Percentiles rank a stretch among this genome's conserved stretches.
These are phyloP conservation scores for Clarias laeviceps DNA, from an alignment of 2,797 vertebrate genomes.

Conservation along the genomic window DNA sequence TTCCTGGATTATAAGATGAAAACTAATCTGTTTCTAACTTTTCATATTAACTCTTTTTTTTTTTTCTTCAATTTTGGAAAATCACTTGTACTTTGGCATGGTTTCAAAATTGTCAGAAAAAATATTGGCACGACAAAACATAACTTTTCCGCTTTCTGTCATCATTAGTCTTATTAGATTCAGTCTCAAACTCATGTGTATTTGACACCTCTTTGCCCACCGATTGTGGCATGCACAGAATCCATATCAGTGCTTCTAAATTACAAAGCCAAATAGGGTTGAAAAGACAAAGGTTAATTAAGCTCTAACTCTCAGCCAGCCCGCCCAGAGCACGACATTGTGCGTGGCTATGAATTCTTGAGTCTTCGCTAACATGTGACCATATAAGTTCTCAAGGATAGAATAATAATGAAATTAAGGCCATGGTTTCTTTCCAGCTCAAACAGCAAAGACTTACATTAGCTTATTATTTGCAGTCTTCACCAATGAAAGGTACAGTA, in stretches of 20 bases:
- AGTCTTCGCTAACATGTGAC: constrained; percentile 48
- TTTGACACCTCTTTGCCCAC: constrained; percentile 12
- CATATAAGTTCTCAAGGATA: constrained; percentile 54
- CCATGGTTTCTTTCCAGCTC: constrained; percentile 55
- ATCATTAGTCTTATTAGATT: constrained; percentile 33
- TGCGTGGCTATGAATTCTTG: constrained; percentile 62
- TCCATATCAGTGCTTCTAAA: constrained; percentile 53
- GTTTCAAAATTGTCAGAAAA: neutral
- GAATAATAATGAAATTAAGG: constrained; percentile 71
- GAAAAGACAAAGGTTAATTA: constrained; percentile 76
- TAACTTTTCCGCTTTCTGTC: constrained; percentile 19
- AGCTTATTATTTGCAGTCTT: neutral
- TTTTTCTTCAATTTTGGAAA: neutral
- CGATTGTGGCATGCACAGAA: constrained; percentile 24
- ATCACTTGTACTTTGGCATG: neutral
- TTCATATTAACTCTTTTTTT: neutral
- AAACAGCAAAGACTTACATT: neutral
- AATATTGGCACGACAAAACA: constrained; percentile 9
- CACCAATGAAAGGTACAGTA: neutral
- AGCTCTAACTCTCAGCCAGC: constrained; percentile 56
- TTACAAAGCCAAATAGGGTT: constrained; percentile 66
- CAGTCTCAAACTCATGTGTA: constrained; percentile 28
- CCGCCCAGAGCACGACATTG: constrained; percentile 55
- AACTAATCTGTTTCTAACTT: neutral
- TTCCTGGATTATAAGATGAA: neutral